Evolutionary conservation across 2,888 invertebrate genomes (phyloP).

Genomic region (Camptogramma bilineatum): DNA sequence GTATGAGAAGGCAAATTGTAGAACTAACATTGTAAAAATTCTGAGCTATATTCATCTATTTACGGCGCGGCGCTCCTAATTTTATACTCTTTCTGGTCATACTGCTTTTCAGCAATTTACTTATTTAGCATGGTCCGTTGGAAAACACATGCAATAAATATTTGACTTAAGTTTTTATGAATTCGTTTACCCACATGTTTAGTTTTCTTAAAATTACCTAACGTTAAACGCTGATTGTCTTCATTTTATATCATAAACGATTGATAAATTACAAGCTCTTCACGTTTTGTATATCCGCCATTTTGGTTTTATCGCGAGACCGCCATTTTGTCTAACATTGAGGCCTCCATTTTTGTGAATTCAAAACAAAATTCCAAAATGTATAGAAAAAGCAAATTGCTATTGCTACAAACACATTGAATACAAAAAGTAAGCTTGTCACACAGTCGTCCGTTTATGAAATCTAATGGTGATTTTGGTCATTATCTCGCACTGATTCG

Average conservation of each 20-base stretch:
- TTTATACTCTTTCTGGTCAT: slow-evolving; percentile 17
- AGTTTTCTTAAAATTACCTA: slow-evolving; percentile 10
- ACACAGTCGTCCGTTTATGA: slow-evolving; percentile 27
- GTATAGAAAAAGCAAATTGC: not conserved
- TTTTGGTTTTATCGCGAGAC: not conserved
- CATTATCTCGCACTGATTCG: slow-evolving; percentile 34
- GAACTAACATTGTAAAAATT: slow-evolving; percentile 3
- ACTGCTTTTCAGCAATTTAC: slow-evolving; percentile 40
- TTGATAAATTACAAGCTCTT: slow-evolving; percentile 23
- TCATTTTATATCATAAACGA: slow-evolving; percentile 33
- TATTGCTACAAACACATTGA: not conserved
- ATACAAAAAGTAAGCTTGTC: slow-evolving; percentile 10
- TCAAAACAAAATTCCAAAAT: not conserved
- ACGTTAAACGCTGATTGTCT: slow-evolving; percentile 23
- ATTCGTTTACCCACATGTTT: slow-evolving; percentile 16
- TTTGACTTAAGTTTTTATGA: slow-evolving; percentile 43
- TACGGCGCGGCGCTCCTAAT: slow-evolving; percentile 2
- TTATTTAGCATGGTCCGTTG: slow-evolving; percentile 51
- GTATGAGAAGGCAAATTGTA: slow-evolving; percentile 11
- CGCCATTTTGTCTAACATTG: slow-evolving; percentile 24
- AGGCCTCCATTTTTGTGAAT: slow-evolving; percentile 13
- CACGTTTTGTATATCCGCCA: slow-evolving; percentile 9
- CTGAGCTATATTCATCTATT: not conserved
- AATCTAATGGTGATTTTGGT: slow-evolving; percentile 25
- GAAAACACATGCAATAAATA: slow-evolving; percentile 38